Conservation (phyloP, 2,888 invertebrate genomes). For the Sarcophaga rosellei region DNA sequence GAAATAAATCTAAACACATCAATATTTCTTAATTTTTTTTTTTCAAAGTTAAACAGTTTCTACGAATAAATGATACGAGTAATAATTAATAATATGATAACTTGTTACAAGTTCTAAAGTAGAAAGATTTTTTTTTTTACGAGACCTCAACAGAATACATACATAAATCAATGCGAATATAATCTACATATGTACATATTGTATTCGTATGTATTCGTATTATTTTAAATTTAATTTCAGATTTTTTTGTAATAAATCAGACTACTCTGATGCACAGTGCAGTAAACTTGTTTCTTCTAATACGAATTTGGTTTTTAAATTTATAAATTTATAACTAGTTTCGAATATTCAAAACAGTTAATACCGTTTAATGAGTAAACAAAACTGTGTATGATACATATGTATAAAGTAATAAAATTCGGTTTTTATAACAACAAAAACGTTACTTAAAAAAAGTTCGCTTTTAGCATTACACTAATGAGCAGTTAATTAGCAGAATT, state of each 20-base stretch:
- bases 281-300: neutral
- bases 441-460: too few relatives aligned
- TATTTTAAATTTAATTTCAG: neutral
- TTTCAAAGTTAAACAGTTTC: neutral
- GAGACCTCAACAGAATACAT: neutral
- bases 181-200: neutral
- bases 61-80: neutral
- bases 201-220: neutral
- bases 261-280: slow-evolving; percentile 16
- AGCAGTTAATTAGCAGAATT: too few relatives aligned
- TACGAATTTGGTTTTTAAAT: neutral
- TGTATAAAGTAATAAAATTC: too few relatives aligned
- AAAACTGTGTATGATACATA: neutral
- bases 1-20: neutral
- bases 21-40: neutral
- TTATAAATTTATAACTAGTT: slow-evolving; percentile 10
- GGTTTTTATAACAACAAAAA: too few relatives aligned
- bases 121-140: neutral
- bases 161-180: neutral
- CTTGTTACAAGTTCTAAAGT: slow-evolving; percentile 3
- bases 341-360: neutral
- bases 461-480: too few relatives aligned
- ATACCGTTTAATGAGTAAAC: neutral
- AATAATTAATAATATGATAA: neutral
- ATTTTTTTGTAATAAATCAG: slow-evolving; percentile 14